phyloP scores from a whole-genome alignment of 1,140 invertebrate species.

The Lordiphosa mommai region DNA sequence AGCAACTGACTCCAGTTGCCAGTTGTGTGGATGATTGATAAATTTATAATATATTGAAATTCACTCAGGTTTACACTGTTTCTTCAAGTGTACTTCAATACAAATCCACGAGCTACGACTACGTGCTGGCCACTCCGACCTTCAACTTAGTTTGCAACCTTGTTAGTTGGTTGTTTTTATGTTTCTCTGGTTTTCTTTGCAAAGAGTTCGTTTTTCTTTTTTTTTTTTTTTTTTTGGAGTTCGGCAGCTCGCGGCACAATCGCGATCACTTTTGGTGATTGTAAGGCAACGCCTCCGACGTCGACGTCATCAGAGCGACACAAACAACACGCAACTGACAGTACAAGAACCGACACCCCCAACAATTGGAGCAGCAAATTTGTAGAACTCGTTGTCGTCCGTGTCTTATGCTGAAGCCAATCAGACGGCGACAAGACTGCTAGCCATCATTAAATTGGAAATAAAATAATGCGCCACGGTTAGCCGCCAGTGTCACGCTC shows the following conservation, averaged over 20 bases:
- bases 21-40: too few species aligned
- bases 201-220: constrained; percentile 11
- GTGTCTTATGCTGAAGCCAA: constrained; percentile 38
- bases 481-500: constrained; percentile 52
- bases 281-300: constrained; percentile 64
- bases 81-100: constrained; percentile 2
- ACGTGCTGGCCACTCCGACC: constrained; percentile 36
- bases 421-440: constrained; percentile 44
- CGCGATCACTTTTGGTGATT: constrained; percentile 72
- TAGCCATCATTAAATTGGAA: constrained; percentile 72
- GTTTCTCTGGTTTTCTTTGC: constrained; percentile 29
- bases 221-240: constrained; percentile 43
- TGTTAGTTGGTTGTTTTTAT: constrained; percentile 38
- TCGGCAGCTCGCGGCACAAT: constrained; percentile 50
- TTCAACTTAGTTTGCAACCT: constrained; percentile 53
- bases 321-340: constrained; percentile 51
- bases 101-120: background rate
- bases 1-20: background rate
- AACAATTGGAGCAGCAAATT: constrained; percentile 50
- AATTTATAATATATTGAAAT: too few species aligned
- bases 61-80: too few species aligned
- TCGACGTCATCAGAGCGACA: constrained; percentile 52
- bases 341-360: constrained; percentile 30
- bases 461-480: constrained; percentile 64
- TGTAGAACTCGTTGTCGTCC: constrained; percentile 31